Conservation (phyloP, 2,888 invertebrate genomes). For the Morpho helenor region DNA sequence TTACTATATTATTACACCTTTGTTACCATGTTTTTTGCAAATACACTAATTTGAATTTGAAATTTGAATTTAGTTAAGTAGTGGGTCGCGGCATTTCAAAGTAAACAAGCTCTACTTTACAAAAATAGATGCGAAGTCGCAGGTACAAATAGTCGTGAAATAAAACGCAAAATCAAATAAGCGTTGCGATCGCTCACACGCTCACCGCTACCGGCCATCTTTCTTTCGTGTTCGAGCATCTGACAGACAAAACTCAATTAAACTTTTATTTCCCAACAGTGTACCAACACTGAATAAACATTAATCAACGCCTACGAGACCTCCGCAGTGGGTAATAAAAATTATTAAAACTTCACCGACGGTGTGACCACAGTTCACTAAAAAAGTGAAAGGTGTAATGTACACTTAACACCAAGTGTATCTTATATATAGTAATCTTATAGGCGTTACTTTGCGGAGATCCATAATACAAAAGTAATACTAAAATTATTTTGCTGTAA, state of each 20-base stretch:
- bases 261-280: conserved; percentile 19
- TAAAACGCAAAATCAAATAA: not conserved
- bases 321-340: conserved; percentile 22
- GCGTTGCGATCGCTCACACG: conserved; percentile 19
- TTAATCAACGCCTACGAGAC: conserved; percentile 27
- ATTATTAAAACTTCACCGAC: conserved; percentile 22
- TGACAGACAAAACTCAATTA: conserved; percentile 19
- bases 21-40: no score
- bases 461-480: no score
- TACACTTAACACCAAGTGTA: not conserved
- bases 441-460: no score
- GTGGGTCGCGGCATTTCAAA: no score
- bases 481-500: no score
- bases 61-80: no score
- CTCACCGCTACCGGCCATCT: conserved; percentile 8
- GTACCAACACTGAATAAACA: conserved; percentile 3
- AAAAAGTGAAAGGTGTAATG: conserved; percentile 1
- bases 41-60: no score
- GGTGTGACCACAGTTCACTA: conserved; percentile 14
- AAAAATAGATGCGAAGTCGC: no score
- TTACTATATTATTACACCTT: no score
- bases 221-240: conserved; percentile 15
- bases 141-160: no score
- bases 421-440: no score
- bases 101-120: no score